Conservation (phyloP, 2,113 vertebrate genomes). For the Conger conger region DNA sequence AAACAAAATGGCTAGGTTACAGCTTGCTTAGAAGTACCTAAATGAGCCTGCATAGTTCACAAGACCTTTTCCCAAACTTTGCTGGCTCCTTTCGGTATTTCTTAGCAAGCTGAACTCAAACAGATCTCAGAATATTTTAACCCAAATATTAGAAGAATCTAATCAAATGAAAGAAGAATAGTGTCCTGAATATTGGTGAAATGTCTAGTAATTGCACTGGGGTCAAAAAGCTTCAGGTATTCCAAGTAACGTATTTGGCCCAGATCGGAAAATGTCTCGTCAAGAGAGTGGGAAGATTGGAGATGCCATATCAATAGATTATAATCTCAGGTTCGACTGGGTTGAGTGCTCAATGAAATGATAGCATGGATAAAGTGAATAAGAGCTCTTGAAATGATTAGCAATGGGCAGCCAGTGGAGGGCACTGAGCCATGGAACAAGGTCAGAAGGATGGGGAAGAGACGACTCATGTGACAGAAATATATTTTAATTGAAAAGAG, state of each 20-base stretch:
- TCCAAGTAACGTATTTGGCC: not conserved
- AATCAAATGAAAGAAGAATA: no score
- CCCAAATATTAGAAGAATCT: no score
- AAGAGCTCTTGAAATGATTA: not conserved
- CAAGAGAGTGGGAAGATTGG: not conserved
- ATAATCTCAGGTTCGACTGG: not conserved
- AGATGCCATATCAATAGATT: not conserved
- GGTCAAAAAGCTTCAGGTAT: not conserved
- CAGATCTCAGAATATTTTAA: no score
- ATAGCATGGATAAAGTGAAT: not conserved
- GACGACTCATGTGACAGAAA: not conserved
- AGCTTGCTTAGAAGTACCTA: no score
- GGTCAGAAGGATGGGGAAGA: not conserved
- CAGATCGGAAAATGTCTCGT: not conserved
- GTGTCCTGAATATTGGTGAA: no score
- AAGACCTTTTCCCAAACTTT: no score
- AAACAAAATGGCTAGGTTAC: no score
- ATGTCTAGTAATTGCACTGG: no score
- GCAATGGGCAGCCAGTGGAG: not conserved
- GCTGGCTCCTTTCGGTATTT: no score
- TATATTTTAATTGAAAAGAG: not conserved
- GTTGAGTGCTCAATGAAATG: not conserved
- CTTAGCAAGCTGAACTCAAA: no score
- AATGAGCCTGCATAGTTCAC: no score
- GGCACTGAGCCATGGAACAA: not conserved